Evolutionary conservation across 2,113 vertebrate species (phyloP), one percentile per base, ranked within the genome.

Genomic region (Hippocampus barbouri): DNA sequence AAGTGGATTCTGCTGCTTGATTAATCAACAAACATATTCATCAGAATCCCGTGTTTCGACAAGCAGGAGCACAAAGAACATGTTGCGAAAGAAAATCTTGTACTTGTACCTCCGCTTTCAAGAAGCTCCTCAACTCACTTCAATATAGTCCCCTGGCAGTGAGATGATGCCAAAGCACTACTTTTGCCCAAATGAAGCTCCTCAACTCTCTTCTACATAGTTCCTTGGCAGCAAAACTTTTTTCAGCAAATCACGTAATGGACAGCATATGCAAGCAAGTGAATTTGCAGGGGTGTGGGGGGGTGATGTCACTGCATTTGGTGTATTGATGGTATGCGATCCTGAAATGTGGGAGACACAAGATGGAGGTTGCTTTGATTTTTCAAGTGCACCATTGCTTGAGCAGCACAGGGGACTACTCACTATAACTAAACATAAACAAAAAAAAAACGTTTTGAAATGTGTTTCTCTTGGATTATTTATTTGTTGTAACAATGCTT

Each of bases 401-500:
- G 69, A 69, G 68, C 75, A 79, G 54, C 51, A 68, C 73, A 74
- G 59, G 70, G 78, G 75, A 83, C 71, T 77, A 77, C 83, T 66
- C 74, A 78, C 68, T 63, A 54, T 53, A 34, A 68, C 54, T 74
- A 51, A 65, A 47, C 12, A 27, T 18, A 16, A 45, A 47, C 18
- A n/a, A 23, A 64, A 1, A 14, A 49, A 49, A 16, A 4, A 10
- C 2, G 10, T 59, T 21, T 40, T 2, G 20, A 40, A 34, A 63
- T 21, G 3, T 64, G 30, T 64, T 38, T 41, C 12, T 45, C 12
- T 14, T 43, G 21, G 34, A 63, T 63, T 4, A 41, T n/a, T 45
- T 65, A 11, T 65, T n/a, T 41, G 27, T 30, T 16, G 27, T 23
- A 18, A 27, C 63, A 27, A 43, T 16, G 12, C n/a, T 66, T 23